A percentile compares a stretch with the other conserved stretches of the same genome.
Conservation (phyloP, 2,113 vertebrate genomes). For the Lepus timidus region DNA sequence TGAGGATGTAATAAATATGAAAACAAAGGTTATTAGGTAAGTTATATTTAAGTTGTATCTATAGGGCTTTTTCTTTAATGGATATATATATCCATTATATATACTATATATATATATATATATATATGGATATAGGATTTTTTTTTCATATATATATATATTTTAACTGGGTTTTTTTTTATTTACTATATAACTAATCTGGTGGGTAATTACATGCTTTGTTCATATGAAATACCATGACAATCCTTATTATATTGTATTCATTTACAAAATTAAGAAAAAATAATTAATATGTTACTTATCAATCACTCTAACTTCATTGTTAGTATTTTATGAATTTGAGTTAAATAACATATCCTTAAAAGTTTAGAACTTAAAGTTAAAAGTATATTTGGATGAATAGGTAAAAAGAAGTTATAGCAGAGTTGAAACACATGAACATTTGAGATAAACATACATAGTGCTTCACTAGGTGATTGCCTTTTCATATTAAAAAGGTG, state of each 20-base stretch:
- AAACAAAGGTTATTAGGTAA: not conserved
- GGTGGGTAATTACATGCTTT: not conserved
- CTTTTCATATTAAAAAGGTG: not conserved
- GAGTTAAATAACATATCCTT: not conserved
- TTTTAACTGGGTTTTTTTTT: not conserved
- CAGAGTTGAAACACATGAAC: not conserved
- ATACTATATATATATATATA: no score
- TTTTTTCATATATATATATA: no score
- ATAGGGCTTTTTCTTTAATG: not conserved
- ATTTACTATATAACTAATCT: not conserved
- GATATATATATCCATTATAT: not conserved
- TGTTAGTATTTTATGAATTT: not conserved
- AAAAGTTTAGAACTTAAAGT: not conserved
- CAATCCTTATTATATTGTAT: not conserved
- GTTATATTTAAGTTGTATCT: not conserved
- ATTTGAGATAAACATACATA: constrained; percentile 3
- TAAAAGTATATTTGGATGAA: not conserved
- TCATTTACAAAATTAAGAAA: not conserved
- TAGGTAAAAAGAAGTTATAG: not conserved
- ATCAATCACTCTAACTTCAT: not conserved
- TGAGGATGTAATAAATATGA: not conserved
- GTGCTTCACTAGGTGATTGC: not conserved
- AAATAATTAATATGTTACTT: not conserved
- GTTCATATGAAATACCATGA: not conserved
- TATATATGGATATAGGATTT: not conserved